Conservation (phyloP, 2,888 invertebrate species). For the Halictus ligatus region DNA sequence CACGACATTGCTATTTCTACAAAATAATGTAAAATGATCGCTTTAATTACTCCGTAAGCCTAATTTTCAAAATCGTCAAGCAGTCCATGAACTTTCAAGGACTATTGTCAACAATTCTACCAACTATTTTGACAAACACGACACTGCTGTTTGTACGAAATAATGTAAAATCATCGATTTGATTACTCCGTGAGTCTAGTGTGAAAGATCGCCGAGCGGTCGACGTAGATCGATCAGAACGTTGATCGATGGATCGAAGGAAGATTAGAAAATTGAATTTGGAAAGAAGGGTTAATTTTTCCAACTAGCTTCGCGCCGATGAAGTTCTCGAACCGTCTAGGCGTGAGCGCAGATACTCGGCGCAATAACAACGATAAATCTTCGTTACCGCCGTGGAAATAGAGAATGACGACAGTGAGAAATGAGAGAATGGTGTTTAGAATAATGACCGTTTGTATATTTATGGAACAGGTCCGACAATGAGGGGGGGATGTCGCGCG, state of each 20-base stretch:
- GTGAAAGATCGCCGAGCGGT: too few species aligned
- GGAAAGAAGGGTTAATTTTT: neutral
- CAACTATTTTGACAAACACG: too few species aligned
- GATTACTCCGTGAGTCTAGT: too few species aligned
- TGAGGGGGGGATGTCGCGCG: neutral
- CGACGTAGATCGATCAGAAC: too few species aligned
- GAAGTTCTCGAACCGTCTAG: neutral
- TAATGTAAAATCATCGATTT: too few species aligned
- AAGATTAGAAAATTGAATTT: neutral
- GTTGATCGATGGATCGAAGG: neutral
- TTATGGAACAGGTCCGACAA: neutral
- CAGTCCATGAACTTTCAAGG: too few species aligned
- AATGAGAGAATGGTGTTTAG: neutral
- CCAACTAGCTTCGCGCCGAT: neutral
- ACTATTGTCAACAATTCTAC: too few species aligned
- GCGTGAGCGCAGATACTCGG: neutral
- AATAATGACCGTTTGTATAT: slow-evolving; percentile 3
- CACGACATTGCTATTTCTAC: too few species aligned
- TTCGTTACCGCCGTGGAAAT: neutral
- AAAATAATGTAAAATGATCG: too few species aligned
- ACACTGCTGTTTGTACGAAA: too few species aligned
- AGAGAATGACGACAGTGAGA: neutral
- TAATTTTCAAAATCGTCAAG: too few species aligned
- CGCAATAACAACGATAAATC: neutral
- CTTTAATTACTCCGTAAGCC: too few species aligned